Conservation (phyloP, 2,797 vertebrate genomes). For the Sarcophilus harrisii region DNA sequence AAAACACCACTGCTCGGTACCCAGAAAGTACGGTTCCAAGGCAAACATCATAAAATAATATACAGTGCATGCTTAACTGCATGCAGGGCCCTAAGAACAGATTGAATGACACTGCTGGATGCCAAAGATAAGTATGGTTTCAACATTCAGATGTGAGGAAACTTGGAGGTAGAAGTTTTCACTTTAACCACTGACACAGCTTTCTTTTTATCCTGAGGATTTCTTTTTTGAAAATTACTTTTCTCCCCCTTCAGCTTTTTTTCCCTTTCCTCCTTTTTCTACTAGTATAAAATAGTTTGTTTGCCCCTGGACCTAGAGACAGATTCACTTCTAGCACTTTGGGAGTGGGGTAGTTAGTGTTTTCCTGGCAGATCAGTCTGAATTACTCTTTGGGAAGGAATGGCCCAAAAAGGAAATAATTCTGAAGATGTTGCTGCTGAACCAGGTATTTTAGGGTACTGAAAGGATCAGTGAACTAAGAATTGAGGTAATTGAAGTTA, state of each 20-base stretch:
- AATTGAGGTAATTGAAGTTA: not conserved
- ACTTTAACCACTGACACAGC: slow-evolving; percentile 72
- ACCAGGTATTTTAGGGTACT: not conserved
- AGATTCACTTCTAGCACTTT: not conserved
- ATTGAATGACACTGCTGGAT: slow-evolving; percentile 86
- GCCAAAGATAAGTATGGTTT: slow-evolving; percentile 85
- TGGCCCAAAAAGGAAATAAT: not conserved
- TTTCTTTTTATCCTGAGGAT: slow-evolving; percentile 65
- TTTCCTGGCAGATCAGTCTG: not conserved
- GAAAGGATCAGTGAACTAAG: not conserved
- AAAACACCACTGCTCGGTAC: slow-evolving; percentile 86
- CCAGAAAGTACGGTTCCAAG: slow-evolving; percentile 87
- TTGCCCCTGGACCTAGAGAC: not conserved
- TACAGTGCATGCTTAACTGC: slow-evolving; percentile 85
- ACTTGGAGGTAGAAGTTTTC: slow-evolving; percentile 70
- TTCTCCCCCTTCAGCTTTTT: not conserved
- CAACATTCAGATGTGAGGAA: slow-evolving; percentile 77
- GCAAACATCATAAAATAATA: slow-evolving; percentile 90
- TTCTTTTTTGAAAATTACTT: slow-evolving; percentile 15
- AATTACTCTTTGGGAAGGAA: not conserved
- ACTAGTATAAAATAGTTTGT: not conserved
- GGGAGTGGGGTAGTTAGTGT: not conserved
- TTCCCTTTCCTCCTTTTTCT: not conserved
- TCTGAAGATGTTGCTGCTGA: not conserved
- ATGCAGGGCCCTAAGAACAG: slow-evolving; percentile 79